Conservation (phyloP, 2,888 invertebrate genomes). For the Griposia aprilina region DNA sequence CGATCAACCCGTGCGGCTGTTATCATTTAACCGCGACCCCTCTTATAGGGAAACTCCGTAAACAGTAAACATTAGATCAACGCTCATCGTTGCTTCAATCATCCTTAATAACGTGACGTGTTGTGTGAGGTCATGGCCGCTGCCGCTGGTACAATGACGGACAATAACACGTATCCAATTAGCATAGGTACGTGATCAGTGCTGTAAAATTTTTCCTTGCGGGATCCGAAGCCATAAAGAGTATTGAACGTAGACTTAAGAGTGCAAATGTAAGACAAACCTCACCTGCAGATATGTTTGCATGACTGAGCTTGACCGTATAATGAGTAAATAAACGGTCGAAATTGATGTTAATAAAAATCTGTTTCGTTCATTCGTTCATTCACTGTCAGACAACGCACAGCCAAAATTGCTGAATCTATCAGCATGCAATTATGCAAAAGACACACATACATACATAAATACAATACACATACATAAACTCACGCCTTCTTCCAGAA, state of each 20-base stretch:
- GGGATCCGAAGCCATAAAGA: constrained; percentile 1
- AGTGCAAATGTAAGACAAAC: background rate
- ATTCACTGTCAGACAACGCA: too few relatives aligned
- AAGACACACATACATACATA: too few relatives aligned
- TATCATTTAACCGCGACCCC: background rate
- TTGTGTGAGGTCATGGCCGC: constrained; percentile 42
- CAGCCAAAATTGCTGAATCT: too few relatives aligned
- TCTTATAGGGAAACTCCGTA: background rate
- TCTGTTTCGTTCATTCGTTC: too few relatives aligned
- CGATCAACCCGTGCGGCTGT: background rate
- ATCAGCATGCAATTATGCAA: too few relatives aligned
- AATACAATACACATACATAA: too few relatives aligned
- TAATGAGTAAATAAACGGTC: too few relatives aligned
- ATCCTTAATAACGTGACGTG: constrained; percentile 9
- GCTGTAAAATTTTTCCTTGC: background rate
- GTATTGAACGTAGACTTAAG: background rate
- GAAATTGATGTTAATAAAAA: too few relatives aligned
- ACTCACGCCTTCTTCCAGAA: too few relatives aligned
- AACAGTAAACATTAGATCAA: constrained; percentile 8
- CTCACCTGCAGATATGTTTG: background rate
- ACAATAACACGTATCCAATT: constrained; percentile 32
- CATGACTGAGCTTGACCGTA: too few relatives aligned
- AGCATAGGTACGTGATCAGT: constrained; percentile 42
- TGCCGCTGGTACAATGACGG: constrained; percentile 40
- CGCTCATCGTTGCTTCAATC: background rate